Evolutionary conservation across 2,113 vertebrate species (phyloP).

Genomic region (Takifugu flavidus): DNA sequence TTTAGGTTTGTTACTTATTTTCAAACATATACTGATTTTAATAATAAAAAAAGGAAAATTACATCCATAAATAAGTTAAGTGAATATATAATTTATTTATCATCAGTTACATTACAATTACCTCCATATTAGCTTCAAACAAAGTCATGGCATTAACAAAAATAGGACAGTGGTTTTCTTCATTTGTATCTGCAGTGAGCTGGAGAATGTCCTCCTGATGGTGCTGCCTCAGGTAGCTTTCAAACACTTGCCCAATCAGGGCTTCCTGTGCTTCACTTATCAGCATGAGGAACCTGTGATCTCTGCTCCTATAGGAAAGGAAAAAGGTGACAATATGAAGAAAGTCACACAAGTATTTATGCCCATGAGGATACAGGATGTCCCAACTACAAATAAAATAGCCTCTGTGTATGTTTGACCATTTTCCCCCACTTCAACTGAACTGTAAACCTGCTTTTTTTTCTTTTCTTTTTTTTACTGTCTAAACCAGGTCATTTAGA

Average conservation of each 20-base stretch:
- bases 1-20: not conserved
- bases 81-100: not conserved
- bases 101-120: conserved; percentile 7
- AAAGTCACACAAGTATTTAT: no score
- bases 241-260: conserved; percentile 83
- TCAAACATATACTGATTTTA: no score
- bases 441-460: no score
- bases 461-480: no score
- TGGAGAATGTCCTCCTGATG: conserved; percentile 80
- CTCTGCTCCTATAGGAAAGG: conserved; percentile 3
- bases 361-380: no score
- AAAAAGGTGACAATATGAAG: no score
- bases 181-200: conserved; percentile 70
- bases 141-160: conserved; percentile 91
- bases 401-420: no score
- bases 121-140: conserved; percentile 96
- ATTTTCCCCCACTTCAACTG: no score
- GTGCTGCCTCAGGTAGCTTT: conserved; percentile 83
- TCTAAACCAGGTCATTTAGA: no score
- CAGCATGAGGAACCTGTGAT: conserved; percentile 58
- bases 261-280: conserved; percentile 78
- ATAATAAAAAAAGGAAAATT: not conserved
- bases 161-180: conserved; percentile 80
- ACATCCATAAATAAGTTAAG: not conserved
- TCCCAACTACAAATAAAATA: no score